phyloP scores from a whole-genome alignment of 1,140 invertebrate species.

The Heliconius eleuchia region DNA sequence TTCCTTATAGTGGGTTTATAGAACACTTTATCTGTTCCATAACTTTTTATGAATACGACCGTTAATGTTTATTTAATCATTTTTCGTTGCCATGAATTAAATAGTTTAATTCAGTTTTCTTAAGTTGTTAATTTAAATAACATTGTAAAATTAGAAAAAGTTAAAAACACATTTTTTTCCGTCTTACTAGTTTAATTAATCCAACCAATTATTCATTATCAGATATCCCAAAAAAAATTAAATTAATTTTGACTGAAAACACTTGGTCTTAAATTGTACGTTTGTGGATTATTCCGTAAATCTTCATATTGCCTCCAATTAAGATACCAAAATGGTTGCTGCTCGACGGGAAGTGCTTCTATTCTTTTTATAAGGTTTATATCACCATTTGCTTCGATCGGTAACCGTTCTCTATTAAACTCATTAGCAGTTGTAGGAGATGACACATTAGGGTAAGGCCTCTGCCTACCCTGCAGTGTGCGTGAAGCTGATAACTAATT shows the following conservation, averaged over 20 bases:
- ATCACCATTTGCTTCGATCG: constrained; percentile 78
- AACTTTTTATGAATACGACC: no score
- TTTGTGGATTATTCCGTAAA: constrained; percentile 63
- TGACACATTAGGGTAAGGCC: constrained; percentile 45
- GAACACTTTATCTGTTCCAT: no score
- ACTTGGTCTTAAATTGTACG: constrained; percentile 53
- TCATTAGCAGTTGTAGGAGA: constrained; percentile 38
- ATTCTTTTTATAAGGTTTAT: constrained; percentile 75
- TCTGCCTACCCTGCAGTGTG: no score
- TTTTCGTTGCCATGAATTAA: background rate
- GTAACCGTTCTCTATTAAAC: constrained; percentile 46
- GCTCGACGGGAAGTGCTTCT: constrained; percentile 78
- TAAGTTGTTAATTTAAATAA: background rate
- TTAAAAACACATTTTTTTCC: background rate
- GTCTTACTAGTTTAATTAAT: no score
- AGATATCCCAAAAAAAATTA: no score
- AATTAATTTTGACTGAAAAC: constrained; percentile 34
- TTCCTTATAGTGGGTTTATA: no score
- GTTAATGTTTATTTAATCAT: background rate
- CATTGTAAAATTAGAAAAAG: background rate
- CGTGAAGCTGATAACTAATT: no score
- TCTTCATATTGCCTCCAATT: constrained; percentile 80
- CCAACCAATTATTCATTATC: no score
- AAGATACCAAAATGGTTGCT: constrained; percentile 83
- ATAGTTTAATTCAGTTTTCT: background rate